Base-by-base conservation (phyloP, 2,113 vertebrate species). In the Eira barbara region DNA sequence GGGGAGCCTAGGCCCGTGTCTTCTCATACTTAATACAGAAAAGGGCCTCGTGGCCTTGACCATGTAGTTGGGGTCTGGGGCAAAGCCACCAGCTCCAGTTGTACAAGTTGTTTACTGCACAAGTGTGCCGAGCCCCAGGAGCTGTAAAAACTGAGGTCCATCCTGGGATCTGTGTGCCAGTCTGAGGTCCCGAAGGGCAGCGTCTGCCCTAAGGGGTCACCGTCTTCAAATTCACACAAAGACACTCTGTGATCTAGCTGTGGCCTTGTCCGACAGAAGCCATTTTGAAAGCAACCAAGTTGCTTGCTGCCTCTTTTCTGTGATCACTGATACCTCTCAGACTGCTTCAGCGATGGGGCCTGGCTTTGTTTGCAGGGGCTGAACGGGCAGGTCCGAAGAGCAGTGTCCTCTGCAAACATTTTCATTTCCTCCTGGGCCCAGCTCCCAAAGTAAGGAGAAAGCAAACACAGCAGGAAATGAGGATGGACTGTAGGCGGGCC, bases 241-340 rank as follows among this genome's bases (percentile, higher is more conserved):
- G 52, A 21, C 27, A 1, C n/a, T 17, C 52, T 34, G 1, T 8
- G 36, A 21, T 12, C 67, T 29, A 18, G 39, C 31, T 36, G 47
- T 0, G 47, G 78, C 36, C 78, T 57, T 13, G 27, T 65, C 69
- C 42, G 69, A 91, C 71, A 59, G 95, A 91, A 93, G 78, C 92
- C 95, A 69, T 93, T 95, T 81, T 91, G 91, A 81, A 95, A 93
- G 78, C 31, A 13, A 18, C 39, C 39, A 34, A 55, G 34, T n/a
- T 29, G 17, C 52, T n/a, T 29, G 20, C 52, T 31, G 36, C 39
- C 39, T 25, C 36, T 89, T 69, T 88, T 59, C 69, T 17, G 29
- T 11, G 59, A 20, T 36, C 8, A 10, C 23, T 6, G 65, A 31
- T 34, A 36, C 13, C 55, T 73, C n/a, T 6, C 17, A 8, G 34